A percentile compares a stretch with the other conserved stretches of the same genome.
Conservation (phyloP, 2,888 invertebrate species). For the Dione vanillae region DNA sequence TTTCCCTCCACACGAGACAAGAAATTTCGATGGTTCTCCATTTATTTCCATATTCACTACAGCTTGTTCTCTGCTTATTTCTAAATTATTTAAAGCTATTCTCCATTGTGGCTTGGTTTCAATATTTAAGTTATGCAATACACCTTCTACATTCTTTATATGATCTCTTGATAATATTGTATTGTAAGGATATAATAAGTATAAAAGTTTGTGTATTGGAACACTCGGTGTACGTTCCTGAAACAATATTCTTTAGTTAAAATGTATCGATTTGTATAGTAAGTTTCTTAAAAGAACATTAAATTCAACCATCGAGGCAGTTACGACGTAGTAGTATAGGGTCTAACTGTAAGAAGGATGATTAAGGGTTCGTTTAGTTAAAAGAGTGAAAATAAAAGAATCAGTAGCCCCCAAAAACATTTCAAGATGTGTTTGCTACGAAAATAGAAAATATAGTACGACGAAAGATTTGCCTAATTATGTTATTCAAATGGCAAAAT, state of each 20-base stretch:
- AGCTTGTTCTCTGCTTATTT: constrained; percentile 65
- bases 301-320: background rate
- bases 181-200: constrained; percentile 93
- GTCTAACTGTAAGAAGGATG: too few species aligned
- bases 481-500: too few species aligned
- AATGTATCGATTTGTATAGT: background rate
- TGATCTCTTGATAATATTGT: constrained; percentile 91
- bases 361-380: too few species aligned
- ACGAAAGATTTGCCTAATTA: too few species aligned
- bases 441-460: too few species aligned
- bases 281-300: background rate
- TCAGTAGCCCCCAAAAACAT: too few species aligned
- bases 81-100: constrained; percentile 57
- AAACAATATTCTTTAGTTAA: constrained; percentile 9
- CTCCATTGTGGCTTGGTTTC: constrained; percentile 62
- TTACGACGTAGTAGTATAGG: background rate
- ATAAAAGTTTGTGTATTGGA: constrained; percentile 87
- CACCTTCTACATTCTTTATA: constrained; percentile 87
- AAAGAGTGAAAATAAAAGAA: too few species aligned
- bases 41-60: constrained; percentile 73
- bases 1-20: constrained; percentile 68
- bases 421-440: too few species aligned
- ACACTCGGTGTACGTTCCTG: constrained; percentile 89
- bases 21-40: constrained; percentile 68
- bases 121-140: constrained; percentile 86